Conservation (phyloP, 2,888 invertebrate species). For the Chrysotoxum bicinctum region DNA sequence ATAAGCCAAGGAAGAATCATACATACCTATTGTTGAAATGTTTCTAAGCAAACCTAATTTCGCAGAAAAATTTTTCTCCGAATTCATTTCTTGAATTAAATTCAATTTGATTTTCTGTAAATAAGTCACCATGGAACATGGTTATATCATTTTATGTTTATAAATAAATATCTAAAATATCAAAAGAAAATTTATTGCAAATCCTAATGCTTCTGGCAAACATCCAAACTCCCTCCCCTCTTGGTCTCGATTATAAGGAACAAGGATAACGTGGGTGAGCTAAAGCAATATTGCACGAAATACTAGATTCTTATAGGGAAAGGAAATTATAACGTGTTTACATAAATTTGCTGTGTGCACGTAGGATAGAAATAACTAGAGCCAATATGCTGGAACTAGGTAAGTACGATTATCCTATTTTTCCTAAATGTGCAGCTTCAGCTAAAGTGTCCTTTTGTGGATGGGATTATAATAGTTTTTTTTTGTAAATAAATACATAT, state of each 20-base stretch:
- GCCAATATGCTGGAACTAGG: background rate
- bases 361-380: background rate
- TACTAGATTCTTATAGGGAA: background rate
- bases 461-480: background rate
- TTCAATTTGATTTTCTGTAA: background rate
- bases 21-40: too few species aligned
- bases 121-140: background rate
- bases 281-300: constrained; percentile 3
- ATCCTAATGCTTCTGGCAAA: background rate
- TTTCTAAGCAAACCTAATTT: too few species aligned
- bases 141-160: background rate
- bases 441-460: background rate
- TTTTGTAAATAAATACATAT: background rate
- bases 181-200: background rate
- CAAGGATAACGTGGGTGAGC: background rate
- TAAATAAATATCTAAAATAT: background rate
- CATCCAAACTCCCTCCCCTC: background rate
- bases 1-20: too few species aligned
- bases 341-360: constrained; percentile 4
- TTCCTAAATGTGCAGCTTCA: background rate
- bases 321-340: background rate
- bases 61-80: background rate
- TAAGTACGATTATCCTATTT: background rate
- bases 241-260: background rate
- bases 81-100: background rate